These are phyloP conservation scores for Venturia canescens DNA, from an alignment of 1,140 invertebrate species.

Conservation along the genomic window DNA sequence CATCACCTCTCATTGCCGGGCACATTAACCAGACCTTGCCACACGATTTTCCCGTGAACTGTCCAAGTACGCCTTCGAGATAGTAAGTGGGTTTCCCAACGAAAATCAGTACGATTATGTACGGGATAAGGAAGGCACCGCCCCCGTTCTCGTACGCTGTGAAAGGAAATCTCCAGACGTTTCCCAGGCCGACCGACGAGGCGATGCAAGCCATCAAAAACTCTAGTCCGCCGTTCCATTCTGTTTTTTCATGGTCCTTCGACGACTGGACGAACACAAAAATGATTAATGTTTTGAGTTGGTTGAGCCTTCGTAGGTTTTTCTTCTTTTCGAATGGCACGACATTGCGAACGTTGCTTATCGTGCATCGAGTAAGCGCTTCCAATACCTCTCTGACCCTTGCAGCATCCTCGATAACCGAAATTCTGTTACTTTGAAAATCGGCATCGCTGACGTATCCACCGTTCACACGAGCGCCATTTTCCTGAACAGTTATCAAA, in stretches of 20 bases:
- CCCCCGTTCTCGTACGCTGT: conserved; percentile 92
- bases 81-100: conserved; percentile 95
- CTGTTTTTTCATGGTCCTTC: conserved; percentile 75
- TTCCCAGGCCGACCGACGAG: conserved; percentile 92
- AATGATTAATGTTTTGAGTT: too few species aligned
- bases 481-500: neutral
- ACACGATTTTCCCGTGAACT: conserved; percentile 86
- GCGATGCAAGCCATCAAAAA: conserved; percentile 93
- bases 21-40: conserved; percentile 78
- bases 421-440: neutral
- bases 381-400: neutral
- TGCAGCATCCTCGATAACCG: neutral
- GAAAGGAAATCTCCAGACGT: conserved; percentile 94
- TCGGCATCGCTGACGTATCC: neutral
- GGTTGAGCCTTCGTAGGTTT: too few species aligned
- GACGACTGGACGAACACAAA: conserved; percentile 34
- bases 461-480: conserved; percentile 1
- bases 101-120: conserved; percentile 88
- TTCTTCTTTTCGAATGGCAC: too few species aligned
- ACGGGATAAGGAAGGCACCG: conserved; percentile 90
- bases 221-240: conserved; percentile 91
- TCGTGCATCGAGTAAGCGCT: neutral
- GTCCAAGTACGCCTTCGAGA: conserved; percentile 88
- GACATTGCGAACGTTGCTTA: too few species aligned
- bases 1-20: conserved; percentile 81